These are phyloP conservation scores for Teinopalpus imperialis DNA, from an alignment of 2,888 invertebrate species.

Conservation along the genomic window DNA sequence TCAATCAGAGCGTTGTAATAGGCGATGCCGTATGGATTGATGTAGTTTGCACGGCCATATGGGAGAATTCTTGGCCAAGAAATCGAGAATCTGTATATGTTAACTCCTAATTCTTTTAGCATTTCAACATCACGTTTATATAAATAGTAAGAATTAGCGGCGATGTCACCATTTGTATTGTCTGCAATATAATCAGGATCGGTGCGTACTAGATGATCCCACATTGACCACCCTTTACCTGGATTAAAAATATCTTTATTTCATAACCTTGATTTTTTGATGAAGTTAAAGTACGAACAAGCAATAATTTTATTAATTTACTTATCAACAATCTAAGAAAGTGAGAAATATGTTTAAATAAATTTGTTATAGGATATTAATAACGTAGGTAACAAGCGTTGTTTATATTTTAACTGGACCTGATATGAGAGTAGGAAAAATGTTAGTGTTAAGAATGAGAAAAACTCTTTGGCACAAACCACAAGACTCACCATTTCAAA, in stretches of 20 bases:
- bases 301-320: too few relatives aligned
- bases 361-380: too few relatives aligned
- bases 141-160: conserved; percentile 80
- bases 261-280: too few relatives aligned
- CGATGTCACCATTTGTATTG: conserved; percentile 76
- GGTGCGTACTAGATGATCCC: conserved; percentile 79
- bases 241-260: too few relatives aligned
- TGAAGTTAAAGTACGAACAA: too few relatives aligned
- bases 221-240: conserved; percentile 80
- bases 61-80: conserved; percentile 84
- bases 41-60: conserved; percentile 62
- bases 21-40: conserved; percentile 79
- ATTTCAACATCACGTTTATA: conserved; percentile 73
- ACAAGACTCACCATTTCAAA: too few relatives aligned
- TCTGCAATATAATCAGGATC: conserved; percentile 66
- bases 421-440: too few relatives aligned
- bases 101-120: conserved; percentile 53
- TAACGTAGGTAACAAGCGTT: too few relatives aligned
- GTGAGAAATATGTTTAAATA: neutral
- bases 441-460: too few relatives aligned
- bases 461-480: too few relatives aligned
- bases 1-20: conserved; percentile 84
- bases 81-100: conserved; percentile 76
- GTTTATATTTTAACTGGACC: too few relatives aligned
- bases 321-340: too few relatives aligned